Conservation (phyloP, 1,140 invertebrate species). For the Rhynchophorus ferrugineus region DNA sequence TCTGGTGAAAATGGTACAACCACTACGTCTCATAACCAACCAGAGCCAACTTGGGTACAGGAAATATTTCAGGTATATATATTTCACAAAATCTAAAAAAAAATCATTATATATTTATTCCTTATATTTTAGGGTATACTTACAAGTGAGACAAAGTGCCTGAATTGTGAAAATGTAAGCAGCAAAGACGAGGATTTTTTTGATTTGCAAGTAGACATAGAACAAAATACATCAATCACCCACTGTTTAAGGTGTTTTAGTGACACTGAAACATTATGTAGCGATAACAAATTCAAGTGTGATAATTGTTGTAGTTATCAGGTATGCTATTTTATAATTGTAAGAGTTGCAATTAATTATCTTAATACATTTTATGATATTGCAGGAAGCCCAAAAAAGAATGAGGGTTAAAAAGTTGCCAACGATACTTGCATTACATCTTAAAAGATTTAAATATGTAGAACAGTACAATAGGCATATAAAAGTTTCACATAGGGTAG, state of each 20-base stretch:
- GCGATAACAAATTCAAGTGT: constrained; percentile 99
- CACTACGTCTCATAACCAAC: constrained; percentile 43
- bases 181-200: constrained; percentile 99
- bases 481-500: constrained; percentile 97
- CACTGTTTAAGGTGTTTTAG: constrained; percentile 97
- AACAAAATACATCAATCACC: constrained; percentile 98
- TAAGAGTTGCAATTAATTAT: background rate
- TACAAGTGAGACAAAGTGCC: constrained; percentile 97
- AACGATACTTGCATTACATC: constrained; percentile 92
- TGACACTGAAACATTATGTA: constrained; percentile 97
- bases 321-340: constrained; percentile 5
- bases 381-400: constrained; percentile 92
- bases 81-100: background rate
- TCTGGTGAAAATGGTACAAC: constrained; percentile 44
- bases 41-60: constrained; percentile 97
- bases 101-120: background rate
- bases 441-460: constrained; percentile 99
- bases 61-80: constrained; percentile 86
- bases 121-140: constrained; percentile 65
- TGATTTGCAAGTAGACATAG: constrained; percentile 97
- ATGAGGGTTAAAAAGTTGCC: constrained; percentile 98
- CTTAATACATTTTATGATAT: background rate
- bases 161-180: constrained; percentile 99
- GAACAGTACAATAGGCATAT: constrained; percentile 98
- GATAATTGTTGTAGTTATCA: constrained; percentile 74